Base-by-base conservation (phyloP, 2,888 invertebrate species). In the Ormia ochracea region DNA sequence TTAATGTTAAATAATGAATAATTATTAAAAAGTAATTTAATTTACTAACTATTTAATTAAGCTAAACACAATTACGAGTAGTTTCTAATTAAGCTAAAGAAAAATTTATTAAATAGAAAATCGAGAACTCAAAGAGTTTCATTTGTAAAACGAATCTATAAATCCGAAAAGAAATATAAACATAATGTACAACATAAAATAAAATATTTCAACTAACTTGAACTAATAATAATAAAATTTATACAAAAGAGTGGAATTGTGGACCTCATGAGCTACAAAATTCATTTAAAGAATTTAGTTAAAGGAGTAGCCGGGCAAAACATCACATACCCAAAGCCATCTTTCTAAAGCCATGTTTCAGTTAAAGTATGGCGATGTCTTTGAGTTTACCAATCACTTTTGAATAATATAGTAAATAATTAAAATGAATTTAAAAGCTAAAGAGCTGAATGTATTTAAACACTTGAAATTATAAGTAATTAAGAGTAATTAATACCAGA, bases 141-240 rank as follows among this genome's bases (percentile, higher is more conserved):
- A 87, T 83, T 83, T 86, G 84, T 84, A 83, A 86, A 86, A 85
- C 86, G 86, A 85, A 83, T 79, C 72, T 69, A 66, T 31, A 73
- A 66, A 52, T 14, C 26, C 70, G 50, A 66, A 52, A 54, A 72
- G 45, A 63, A 63, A 26, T 61, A 52, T 77, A 52, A 70, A 65
- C 38, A 68, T 52, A 36, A 43, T 66, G 28, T 66, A 45, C 45
- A 52, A 70, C n/a, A 33, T 66, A 45, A 70, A 58, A 59, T 23
- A 50, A 65, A 70, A 75, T 43, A 12, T 28, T n/a, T n/a, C n/a
- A n/a, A n/a, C n/a, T n/a, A n/a, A 78, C 45, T 61, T 12, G 23
- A 56, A 21, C 12, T 23, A 48, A 36, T 21, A 10, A 52, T 10
- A 36, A 56, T n/a, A 21, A 21, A 23, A 21, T 21, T 7, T 21